Evolutionary conservation across 2,888 invertebrate species (phyloP).

Genomic region (Mellilla xanthometata): DNA sequence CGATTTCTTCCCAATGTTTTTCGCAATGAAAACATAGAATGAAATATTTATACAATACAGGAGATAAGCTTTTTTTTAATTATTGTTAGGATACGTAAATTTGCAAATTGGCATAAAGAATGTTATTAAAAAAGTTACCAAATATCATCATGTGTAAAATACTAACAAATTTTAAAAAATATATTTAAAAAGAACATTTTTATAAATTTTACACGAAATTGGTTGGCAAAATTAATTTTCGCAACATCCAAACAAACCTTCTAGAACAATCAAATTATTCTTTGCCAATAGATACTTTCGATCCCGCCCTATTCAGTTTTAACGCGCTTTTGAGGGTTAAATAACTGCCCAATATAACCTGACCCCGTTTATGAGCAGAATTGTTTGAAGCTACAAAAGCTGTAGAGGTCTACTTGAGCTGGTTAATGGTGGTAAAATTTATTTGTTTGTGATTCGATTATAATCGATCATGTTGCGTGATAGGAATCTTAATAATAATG

Average conservation of each 20-base stretch:
- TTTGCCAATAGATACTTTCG: conserved; percentile 45
- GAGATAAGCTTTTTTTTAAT: too few species aligned
- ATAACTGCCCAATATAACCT: conserved; percentile 54
- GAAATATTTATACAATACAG: too few species aligned
- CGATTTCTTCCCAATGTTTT: too few species aligned
- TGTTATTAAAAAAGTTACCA: too few species aligned
- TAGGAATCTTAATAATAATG: conserved; percentile 48
- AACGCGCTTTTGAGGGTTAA: conserved; percentile 75
- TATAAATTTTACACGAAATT: too few species aligned
- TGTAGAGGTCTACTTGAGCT: conserved; percentile 36
- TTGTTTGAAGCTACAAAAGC: conserved; percentile 42
- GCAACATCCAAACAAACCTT: neutral
- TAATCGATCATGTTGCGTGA: conserved; percentile 65
- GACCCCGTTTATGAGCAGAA: conserved; percentile 32
- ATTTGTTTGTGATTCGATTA: conserved; percentile 73
- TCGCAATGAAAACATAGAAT: too few species aligned
- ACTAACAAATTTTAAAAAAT: too few species aligned
- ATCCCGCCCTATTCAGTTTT: conserved; percentile 72
- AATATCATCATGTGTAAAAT: too few species aligned
- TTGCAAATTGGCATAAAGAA: too few species aligned
- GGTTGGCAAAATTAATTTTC: too few species aligned
- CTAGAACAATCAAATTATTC: conserved; percentile 13
- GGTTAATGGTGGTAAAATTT: conserved; percentile 56
- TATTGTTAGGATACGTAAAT: too few species aligned
- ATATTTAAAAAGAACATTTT: too few species aligned